Conservation (phyloP, 2,888 invertebrate genomes). For the Hemithea aestivaria region DNA sequence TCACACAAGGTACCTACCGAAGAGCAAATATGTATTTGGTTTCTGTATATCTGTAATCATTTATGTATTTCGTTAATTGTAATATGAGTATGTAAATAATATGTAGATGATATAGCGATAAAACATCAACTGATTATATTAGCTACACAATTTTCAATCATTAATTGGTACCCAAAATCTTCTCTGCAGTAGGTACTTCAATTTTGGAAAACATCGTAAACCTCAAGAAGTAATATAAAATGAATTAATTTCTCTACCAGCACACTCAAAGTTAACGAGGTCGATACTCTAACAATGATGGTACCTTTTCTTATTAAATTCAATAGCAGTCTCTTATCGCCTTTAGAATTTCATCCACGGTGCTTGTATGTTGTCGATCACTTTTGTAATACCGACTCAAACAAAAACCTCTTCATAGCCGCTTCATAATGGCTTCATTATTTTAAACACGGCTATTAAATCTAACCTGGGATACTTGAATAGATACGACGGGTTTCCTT, state of each 20-base stretch:
- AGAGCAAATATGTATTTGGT: too few relatives aligned
- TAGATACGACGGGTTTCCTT: neutral
- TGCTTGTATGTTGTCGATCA: conserved; percentile 11
- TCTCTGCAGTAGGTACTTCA: too few relatives aligned
- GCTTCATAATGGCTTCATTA: conserved; percentile 6
- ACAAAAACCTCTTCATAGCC: conserved; percentile 4
- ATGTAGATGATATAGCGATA: too few relatives aligned
- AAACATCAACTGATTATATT: too few relatives aligned
- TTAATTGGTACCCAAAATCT: too few relatives aligned
- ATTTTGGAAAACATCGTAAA: too few relatives aligned
- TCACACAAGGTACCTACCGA: too few relatives aligned
- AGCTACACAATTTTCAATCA: too few relatives aligned
- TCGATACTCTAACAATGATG: conserved; percentile 14
- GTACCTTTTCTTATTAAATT: conserved; percentile 18
- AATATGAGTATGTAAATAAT: too few relatives aligned
- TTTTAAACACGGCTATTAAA: conserved; percentile 5
- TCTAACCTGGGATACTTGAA: conserved; percentile 3
- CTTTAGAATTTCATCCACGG: conserved; percentile 16
- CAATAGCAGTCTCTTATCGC: conserved; percentile 17
- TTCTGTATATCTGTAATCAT: too few relatives aligned
- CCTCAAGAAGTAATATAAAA: conserved; percentile 5
- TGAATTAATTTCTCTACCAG: neutral
- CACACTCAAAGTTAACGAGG: conserved; percentile 14
- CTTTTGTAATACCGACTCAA: conserved; percentile 8
- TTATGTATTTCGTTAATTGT: too few relatives aligned